Conservation (phyloP, 2,113 vertebrate genomes). For the Phocoena sinus region DNA sequence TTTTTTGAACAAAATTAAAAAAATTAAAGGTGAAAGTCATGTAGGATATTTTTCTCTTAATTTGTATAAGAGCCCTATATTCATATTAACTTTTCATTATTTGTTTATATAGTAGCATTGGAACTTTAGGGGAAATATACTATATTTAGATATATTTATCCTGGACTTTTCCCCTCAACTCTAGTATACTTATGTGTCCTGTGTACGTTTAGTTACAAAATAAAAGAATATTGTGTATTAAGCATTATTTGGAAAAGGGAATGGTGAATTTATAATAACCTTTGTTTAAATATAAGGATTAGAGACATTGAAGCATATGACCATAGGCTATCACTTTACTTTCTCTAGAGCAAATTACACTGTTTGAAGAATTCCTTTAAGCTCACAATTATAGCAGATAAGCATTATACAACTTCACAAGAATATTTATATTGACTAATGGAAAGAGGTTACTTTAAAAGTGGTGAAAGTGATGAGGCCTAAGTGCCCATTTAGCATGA, state of each 20-base stretch:
- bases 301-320: neutral
- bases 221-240: neutral
- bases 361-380: neutral
- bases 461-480: neutral
- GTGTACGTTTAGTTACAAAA: neutral
- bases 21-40: neutral
- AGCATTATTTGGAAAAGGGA: neutral
- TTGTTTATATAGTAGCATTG: neutral
- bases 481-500: neutral
- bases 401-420: neutral
- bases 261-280: neutral
- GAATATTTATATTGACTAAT: neutral
- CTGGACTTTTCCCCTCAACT: neutral
- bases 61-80: neutral
- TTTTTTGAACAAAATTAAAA: neutral
- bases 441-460: slow-evolving; percentile 23
- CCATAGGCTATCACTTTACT: neutral
- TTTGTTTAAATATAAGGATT: slow-evolving; percentile 11
- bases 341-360: neutral
- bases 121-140: neutral
- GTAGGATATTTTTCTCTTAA: neutral
- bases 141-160: neutral
- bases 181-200: neutral
- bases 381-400: neutral
- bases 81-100: neutral